phyloP scores from a whole-genome alignment of 2,888 invertebrate genomes.

The Chelonus formosanus region DNA sequence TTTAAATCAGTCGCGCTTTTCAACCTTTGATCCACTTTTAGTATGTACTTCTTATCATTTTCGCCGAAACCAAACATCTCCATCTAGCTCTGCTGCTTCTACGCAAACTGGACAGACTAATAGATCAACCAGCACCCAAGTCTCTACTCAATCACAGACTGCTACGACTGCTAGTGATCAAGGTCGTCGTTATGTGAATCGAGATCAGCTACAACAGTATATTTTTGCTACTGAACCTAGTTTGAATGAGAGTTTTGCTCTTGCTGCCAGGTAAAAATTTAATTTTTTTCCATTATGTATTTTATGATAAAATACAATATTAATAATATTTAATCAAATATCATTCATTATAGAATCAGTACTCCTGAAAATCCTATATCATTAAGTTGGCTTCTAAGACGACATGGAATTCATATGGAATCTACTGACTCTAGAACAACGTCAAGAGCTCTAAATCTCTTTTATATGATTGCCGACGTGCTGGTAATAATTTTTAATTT shows the following conservation, averaged over 20 bases:
- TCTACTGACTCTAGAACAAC: too few species aligned
- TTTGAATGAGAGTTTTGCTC: conserved; percentile 7
- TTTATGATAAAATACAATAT: too few species aligned
- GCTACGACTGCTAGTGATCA: conserved; percentile 36
- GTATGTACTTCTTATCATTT: conserved; percentile 79
- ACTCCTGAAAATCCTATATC: too few species aligned
- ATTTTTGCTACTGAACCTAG: neutral
- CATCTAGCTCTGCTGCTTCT: conserved; percentile 44
- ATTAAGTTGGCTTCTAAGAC: too few species aligned
- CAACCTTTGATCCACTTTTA: conserved; percentile 73
- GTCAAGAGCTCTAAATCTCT: too few species aligned
- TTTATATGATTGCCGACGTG: too few species aligned
- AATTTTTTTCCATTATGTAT: neutral
- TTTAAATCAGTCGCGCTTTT: conserved; percentile 49
- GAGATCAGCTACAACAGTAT: conserved; percentile 18
- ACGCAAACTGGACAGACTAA: conserved; percentile 51
- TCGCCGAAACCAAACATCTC: conserved; percentile 53
- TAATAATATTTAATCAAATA: too few species aligned
- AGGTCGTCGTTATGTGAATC: neutral
- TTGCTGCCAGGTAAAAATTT: conserved; percentile 4
- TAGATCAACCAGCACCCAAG: conserved; percentile 66
- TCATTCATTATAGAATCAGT: too few species aligned
- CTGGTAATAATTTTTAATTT: too few species aligned
- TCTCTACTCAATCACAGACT: conserved; percentile 47
- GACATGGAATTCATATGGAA: too few species aligned